A percentile compares a stretch with the other conserved stretches of the same genome.
phyloP scores from a whole-genome alignment of 2,797 vertebrate genomes.

The Rhabdomys pumilio region DNA sequence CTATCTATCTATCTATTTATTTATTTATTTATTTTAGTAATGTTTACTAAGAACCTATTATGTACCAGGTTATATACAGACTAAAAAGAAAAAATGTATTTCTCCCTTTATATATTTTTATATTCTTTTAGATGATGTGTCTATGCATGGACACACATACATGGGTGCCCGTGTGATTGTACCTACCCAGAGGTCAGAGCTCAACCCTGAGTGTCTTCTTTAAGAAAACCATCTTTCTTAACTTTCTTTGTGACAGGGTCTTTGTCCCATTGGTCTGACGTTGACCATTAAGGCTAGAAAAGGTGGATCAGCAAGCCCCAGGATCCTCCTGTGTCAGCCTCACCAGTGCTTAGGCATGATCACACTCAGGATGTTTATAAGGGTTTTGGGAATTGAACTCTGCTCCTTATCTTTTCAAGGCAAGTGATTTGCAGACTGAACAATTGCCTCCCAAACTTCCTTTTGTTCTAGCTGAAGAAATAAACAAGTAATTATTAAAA shows the following conservation, averaged over 20 bases:
- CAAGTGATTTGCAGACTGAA: background rate
- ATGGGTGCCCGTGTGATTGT: too few species aligned
- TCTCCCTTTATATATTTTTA: background rate
- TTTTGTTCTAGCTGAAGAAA: background rate
- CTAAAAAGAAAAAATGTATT: background rate
- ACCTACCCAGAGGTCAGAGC: background rate
- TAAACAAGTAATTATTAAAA: constrained; percentile 20
- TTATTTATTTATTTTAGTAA: background rate
- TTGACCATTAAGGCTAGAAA: background rate
- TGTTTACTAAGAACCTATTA: constrained; percentile 15
- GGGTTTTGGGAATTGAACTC: background rate
- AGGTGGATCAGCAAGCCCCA: background rate
- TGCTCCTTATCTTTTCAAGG: background rate
- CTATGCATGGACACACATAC: background rate
- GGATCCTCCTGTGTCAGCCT: background rate
- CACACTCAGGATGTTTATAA: background rate
- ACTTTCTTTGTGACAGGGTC: background rate
- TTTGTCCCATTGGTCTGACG: background rate
- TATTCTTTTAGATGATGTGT: background rate
- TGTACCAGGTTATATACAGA: background rate
- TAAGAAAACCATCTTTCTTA: background rate
- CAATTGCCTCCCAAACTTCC: background rate
- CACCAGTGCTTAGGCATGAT: too few species aligned
- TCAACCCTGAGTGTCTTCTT: background rate
- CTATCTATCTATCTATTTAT: background rate